A percentile compares a stretch with the other conserved stretches of the same genome.
These are phyloP conservation scores for Nilaparvata lugens DNA, from an alignment of 1,140 invertebrate genomes.

Conservation along the genomic window DNA sequence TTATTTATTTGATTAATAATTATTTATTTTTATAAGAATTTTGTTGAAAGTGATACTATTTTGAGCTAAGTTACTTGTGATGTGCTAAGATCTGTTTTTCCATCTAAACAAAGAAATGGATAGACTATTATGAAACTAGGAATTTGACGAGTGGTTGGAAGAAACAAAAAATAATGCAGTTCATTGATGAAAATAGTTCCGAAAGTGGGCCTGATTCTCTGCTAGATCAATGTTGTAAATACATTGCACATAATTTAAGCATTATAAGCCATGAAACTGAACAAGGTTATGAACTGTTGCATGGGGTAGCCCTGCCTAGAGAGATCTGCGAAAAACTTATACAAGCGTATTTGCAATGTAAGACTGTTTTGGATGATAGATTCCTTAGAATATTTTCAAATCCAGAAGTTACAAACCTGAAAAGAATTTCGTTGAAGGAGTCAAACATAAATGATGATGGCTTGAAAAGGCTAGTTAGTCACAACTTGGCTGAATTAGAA, in stretches of 20 bases:
- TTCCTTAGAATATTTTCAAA: constrained; percentile 66
- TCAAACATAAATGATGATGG: constrained; percentile 58
- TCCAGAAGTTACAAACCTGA: constrained; percentile 51
- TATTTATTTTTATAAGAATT: no score
- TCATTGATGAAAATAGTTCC: no score
- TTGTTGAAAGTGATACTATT: no score
- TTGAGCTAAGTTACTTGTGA: no score
- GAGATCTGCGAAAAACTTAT: constrained; percentile 64
- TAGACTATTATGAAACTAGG: no score
- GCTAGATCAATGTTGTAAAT: constrained; percentile 34
- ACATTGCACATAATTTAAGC: constrained; percentile 31
- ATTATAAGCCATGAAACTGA: constrained; percentile 27
- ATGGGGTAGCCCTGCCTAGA: constrained; percentile 50
- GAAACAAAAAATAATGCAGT: no score
- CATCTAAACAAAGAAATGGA: no score
- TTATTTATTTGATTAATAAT: no score
- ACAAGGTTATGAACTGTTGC: constrained; percentile 30
- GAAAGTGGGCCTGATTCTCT: constrained; percentile 33
- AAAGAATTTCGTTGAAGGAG: constrained; percentile 55
- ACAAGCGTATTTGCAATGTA: constrained; percentile 45
- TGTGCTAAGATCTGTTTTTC: no score
- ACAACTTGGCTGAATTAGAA: constrained; percentile 62
- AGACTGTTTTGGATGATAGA: constrained; percentile 40
- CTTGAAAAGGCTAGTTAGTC: constrained; percentile 54
- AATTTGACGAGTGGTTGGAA: no score